These are phyloP conservation scores for Ceryle rudis DNA, from an alignment of 2,797 vertebrate genomes.

Conservation along the genomic window DNA sequence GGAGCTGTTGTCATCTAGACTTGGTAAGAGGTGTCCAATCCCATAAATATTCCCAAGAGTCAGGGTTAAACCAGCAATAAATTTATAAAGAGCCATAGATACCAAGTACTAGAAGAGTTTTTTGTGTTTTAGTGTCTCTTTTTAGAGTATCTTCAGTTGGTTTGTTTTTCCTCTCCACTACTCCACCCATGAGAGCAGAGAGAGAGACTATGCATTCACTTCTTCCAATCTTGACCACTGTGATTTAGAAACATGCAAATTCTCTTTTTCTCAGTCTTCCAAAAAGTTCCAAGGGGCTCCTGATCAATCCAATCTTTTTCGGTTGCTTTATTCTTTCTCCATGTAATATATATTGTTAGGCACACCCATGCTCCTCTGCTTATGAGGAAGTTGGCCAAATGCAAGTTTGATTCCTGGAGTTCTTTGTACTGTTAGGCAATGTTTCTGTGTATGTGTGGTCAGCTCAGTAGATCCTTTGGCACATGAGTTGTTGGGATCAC, in stretches of 20 bases:
- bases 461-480: background rate
- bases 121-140: background rate
- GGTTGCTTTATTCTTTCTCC: background rate
- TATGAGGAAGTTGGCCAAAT: background rate
- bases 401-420: background rate
- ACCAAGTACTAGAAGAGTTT: background rate
- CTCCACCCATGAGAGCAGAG: background rate
- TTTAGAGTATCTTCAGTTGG: background rate
- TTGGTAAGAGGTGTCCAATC: background rate
- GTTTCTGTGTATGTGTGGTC: background rate
- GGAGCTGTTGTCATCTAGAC: background rate
- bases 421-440: background rate
- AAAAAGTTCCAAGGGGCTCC: background rate
- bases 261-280: background rate
- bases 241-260: background rate
- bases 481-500: background rate
- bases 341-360: background rate
- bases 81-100: background rate
- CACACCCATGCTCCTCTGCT: background rate
- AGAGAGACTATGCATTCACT: background rate
- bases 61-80: background rate
- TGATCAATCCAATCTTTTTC: background rate
- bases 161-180: background rate
- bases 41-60: background rate
- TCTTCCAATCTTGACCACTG: background rate